Base-by-base conservation (phyloP, 2,888 invertebrate species). In the Gastrophysa polygoni region DNA sequence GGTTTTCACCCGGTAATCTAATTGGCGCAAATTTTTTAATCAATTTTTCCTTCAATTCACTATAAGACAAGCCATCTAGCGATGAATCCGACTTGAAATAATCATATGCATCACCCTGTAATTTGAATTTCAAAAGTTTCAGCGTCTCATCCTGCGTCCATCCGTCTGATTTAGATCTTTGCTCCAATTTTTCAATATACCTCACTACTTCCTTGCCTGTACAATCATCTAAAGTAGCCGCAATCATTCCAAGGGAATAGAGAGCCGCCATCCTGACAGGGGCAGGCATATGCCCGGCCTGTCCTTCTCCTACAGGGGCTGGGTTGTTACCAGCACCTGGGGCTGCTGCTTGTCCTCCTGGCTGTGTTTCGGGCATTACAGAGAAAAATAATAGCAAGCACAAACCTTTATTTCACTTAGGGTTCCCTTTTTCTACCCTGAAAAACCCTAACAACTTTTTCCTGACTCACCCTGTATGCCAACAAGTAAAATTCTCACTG, bases 161-260 rank as follows among this genome's bases (percentile, higher is more conserved):
- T 7, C 16, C 18, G 17, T 56, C 56, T 46, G 46, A n/a, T 16
- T 28, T 56, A 14, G 56, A 20, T 14, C 46, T 21, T 16, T 44
- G 43, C 20, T 57, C 57, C 5, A 57, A 18, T 47, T 29, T 47
- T 2, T 57, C 57, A 17, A 47, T 24, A 47, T 57, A 47, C 20
- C 47, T 57, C 7, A 2, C 47, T 6, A 11, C 18, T n/a, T 47
- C 21, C 17, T 43, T 43, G 8, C 38, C 55, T 18, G 55, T n/a
- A 38, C 17, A 55, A 24, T 38, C 21, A 11, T 34, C 38, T 8
- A 55, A 14, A 11, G 55, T 43, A 14, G 55, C 18, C 20, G 55
- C 55, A n/a, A 55, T 55, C 55, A 43, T 55, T 2, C 43, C 55
- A 11, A 55, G 18, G 10, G 43, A 43, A 11, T 43, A 18, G n/a